phyloP scores from a whole-genome alignment of 2,888 invertebrate genomes.

The Cartodere bifasciata region DNA sequence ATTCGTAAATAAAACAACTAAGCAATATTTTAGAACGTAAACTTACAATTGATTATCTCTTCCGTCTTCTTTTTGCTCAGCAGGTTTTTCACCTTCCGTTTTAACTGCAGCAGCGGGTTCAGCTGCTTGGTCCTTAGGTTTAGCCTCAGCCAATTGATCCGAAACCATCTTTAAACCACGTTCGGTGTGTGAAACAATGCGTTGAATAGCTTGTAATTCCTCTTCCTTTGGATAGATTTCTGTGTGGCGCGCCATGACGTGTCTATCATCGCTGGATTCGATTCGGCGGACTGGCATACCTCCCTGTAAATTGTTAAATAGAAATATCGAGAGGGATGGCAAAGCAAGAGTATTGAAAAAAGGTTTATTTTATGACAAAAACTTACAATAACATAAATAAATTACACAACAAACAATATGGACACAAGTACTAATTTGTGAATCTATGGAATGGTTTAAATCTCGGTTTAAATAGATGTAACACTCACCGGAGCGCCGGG shows the following conservation, averaged over 20 bases:
- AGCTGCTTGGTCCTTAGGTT: constrained; percentile 25
- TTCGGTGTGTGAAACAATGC: constrained; percentile 86
- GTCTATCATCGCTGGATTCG: constrained; percentile 92
- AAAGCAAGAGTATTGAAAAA: too few relatives aligned
- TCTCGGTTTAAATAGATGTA: too few relatives aligned
- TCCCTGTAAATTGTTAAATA: constrained; percentile 7
- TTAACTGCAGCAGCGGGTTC: constrained; percentile 27
- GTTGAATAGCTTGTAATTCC: constrained; percentile 80
- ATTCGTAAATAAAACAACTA: too few relatives aligned
- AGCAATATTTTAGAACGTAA: too few relatives aligned
- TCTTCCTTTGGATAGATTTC: constrained; percentile 88
- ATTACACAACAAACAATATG: too few relatives aligned
- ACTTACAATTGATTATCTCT: constrained; percentile 68
- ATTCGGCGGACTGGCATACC: constrained; percentile 58
- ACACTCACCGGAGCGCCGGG: constrained; percentile 35
- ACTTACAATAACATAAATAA: too few relatives aligned
- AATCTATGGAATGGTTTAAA: too few relatives aligned
- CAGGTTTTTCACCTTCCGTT: constrained; percentile 41
- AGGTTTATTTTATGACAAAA: too few relatives aligned
- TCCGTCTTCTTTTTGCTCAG: constrained; percentile 50
- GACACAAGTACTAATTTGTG: too few relatives aligned
- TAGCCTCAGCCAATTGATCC: constrained; percentile 64
- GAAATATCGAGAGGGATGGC: neutral
- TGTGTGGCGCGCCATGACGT: constrained; percentile 85
- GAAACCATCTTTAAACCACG: constrained; percentile 89